Conservation (phyloP, 1,140 invertebrate genomes). For the Gryon sp. region DNA sequence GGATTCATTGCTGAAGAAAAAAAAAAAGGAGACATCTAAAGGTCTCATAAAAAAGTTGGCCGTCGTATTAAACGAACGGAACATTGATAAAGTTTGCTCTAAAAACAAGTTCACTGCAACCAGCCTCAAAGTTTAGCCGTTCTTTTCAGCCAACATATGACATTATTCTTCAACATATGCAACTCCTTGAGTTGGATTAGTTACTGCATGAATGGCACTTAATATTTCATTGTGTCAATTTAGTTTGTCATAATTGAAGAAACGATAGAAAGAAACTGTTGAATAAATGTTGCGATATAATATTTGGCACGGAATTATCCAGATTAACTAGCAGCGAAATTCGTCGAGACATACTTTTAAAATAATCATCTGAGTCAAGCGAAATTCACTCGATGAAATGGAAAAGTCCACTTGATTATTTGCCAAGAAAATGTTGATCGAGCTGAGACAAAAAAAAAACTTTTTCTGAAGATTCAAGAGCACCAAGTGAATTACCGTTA, state of each 20-base stretch:
- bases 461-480: conserved; percentile 15
- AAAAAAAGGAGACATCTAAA: not conserved
- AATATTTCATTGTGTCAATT: conserved; percentile 1
- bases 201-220: conserved; percentile 19
- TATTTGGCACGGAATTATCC: conserved; percentile 3
- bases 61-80: conserved; percentile 2
- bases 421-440: conserved; percentile 42
- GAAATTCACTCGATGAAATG: conserved; percentile 36
- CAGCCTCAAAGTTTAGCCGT: conserved; percentile 4
- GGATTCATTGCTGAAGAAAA: too few relatives aligned
- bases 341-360: conserved; percentile 18
- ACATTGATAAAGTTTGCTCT: conserved; percentile 21
- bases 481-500: conserved; percentile 25
- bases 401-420: conserved; percentile 53
- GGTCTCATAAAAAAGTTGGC: conserved; percentile 20
- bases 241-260: conserved; percentile 20
- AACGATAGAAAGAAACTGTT: not conserved
- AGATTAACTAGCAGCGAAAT: conserved; percentile 11
- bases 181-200: not conserved
- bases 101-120: conserved; percentile 13
- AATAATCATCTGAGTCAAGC: conserved; percentile 34
- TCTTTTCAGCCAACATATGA: conserved; percentile 18
- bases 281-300: not conserved
- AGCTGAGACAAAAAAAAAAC: conserved; percentile 22
- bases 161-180: conserved; percentile 14